Evolutionary conservation across 1,140 invertebrate genomes (phyloP).

Genomic region (Triops longicaudatus): DNA sequence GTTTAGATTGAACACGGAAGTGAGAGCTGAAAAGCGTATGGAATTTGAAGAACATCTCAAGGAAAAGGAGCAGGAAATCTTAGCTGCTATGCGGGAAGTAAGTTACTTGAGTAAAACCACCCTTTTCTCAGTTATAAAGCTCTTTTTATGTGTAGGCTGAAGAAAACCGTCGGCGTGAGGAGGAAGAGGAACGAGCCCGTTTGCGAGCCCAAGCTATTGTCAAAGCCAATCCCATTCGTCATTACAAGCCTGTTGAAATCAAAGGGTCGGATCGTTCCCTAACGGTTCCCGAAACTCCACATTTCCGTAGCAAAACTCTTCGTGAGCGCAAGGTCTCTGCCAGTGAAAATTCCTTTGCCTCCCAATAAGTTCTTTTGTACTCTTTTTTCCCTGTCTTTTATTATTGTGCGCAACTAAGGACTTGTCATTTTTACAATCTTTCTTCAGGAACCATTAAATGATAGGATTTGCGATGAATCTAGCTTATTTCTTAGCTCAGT

Average conservation of each 20-base stretch:
- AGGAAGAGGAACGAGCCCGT: conserved; percentile 4
- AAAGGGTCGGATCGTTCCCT: not conserved
- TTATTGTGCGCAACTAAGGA: no score
- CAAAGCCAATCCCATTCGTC: conserved; percentile 17
- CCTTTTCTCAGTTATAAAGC: not conserved
- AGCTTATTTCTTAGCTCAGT: no score
- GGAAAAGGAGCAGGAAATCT: conserved; percentile 16
- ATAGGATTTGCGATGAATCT: no score
- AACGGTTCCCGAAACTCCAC: conserved; percentile 18
- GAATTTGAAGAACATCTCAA: conserved; percentile 17
- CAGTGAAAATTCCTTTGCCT: not conserved
- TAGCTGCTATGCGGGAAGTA: not conserved
- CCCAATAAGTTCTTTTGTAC: no score
- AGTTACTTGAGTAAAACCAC: not conserved
- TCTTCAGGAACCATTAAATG: no score
- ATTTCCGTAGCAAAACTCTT: not conserved
- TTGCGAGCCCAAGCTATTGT: conserved; percentile 18
- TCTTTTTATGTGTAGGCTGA: not conserved
- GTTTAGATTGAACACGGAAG: conserved; percentile 17
- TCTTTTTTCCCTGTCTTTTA: no score
- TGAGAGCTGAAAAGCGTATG: conserved; percentile 9
- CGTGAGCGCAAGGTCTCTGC: not conserved
- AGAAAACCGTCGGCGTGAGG: not conserved
- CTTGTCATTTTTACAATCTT: no score
- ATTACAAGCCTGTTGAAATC: conserved; percentile 16